These are phyloP conservation scores for Diaphora mendica DNA, from an alignment of 2,888 invertebrate species.

Conservation along the genomic window DNA sequence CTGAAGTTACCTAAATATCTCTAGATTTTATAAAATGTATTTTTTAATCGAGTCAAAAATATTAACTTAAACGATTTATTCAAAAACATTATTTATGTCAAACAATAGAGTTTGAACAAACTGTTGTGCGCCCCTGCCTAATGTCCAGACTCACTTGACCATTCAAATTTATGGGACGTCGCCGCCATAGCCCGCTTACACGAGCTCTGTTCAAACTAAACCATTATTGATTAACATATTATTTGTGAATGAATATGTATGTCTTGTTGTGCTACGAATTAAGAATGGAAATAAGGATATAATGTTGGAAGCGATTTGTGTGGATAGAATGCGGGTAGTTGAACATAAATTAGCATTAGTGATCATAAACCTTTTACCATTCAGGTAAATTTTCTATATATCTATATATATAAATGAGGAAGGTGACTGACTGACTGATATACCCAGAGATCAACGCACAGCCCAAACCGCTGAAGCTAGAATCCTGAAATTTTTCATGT, in stretches of 20 bases:
- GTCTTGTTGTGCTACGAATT: constrained; percentile 23
- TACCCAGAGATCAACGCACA: too few relatives aligned
- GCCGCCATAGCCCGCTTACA: constrained; percentile 59
- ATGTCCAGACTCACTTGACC: constrained; percentile 78
- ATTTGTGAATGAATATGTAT: constrained; percentile 49
- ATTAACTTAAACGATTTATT: neutral
- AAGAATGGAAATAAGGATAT: constrained; percentile 20
- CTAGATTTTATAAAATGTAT: neutral
- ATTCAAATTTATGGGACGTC: constrained; percentile 82
- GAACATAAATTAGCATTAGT: neutral
- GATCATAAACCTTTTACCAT: too few relatives aligned
- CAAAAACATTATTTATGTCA: neutral
- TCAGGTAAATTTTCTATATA: too few relatives aligned
- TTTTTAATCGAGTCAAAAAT: constrained; percentile 49
- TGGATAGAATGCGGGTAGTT: neutral
- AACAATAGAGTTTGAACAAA: constrained; percentile 10
- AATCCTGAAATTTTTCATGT: too few relatives aligned
- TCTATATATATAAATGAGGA: too few relatives aligned
- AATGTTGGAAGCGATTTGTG: constrained; percentile 1
- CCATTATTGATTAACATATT: constrained; percentile 53
- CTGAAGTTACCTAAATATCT: neutral
- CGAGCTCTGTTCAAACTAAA: constrained; percentile 44
- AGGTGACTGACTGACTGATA: too few relatives aligned
- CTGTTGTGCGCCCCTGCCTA: constrained; percentile 59
- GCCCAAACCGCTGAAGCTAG: too few relatives aligned